Evolutionary conservation across 2,797 vertebrate species (phyloP).

Genomic region (Danionella dracula): DNA sequence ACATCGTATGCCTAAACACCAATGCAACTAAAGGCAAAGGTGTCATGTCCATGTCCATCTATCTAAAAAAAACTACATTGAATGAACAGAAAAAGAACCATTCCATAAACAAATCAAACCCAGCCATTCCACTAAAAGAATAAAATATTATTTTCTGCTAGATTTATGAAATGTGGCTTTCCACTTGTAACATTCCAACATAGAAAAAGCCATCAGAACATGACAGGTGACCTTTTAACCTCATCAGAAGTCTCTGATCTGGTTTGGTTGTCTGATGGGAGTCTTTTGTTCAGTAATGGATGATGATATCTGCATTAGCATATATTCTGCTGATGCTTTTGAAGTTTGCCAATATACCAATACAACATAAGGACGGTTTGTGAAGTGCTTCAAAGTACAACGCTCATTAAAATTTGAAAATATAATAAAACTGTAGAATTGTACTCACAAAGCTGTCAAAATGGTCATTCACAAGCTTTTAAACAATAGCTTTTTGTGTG

Average conservation of each 20-base stretch:
- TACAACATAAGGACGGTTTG: conserved; percentile 16
- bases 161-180: too few relatives aligned
- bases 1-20: too few relatives aligned
- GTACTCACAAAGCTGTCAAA: conserved; percentile 21
- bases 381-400: conserved; percentile 13
- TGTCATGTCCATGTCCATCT: too few relatives aligned
- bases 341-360: conserved; percentile 32
- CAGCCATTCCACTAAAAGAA: too few relatives aligned
- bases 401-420: conserved; percentile 45
- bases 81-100: too few relatives aligned
- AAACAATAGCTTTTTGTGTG: conserved; percentile 12
- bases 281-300: not conserved
- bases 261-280: not conserved
- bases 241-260: not conserved
- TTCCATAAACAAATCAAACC: too few relatives aligned
- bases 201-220: not conserved
- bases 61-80: too few relatives aligned
- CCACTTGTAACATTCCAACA: not conserved
- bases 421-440: conserved; percentile 34
- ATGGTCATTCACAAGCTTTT: conserved; percentile 1
- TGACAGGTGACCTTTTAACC: not conserved
- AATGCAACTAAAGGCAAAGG: too few relatives aligned
- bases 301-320: conserved; percentile 2
- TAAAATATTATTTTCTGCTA: too few relatives aligned
- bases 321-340: conserved; percentile 32